Percentiles rank a stretch among this genome's conserved stretches.
Evolutionary conservation across 2,113 vertebrate genomes (phyloP).

Genomic region (Engystomops pustulosus): DNA sequence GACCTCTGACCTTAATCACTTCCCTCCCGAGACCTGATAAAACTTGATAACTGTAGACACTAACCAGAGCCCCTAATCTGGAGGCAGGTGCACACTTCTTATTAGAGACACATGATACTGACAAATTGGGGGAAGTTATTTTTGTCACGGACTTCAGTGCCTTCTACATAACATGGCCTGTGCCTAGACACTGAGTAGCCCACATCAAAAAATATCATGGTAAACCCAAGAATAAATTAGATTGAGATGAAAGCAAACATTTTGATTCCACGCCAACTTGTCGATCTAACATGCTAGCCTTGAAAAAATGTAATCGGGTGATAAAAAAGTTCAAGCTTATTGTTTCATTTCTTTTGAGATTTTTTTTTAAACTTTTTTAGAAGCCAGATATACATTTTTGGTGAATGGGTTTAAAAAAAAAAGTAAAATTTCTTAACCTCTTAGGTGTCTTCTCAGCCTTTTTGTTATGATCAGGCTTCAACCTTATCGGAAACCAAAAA

Average conservation of each 20-base stretch:
- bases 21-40: not conserved
- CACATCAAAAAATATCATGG: not conserved
- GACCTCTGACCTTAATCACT: constrained; percentile 25
- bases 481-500: not conserved
- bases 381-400: not conserved
- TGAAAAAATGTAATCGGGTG: too few relatives aligned
- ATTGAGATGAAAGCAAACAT: not conserved
- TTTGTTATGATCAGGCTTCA: not conserved
- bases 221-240: not conserved
- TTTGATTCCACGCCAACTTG: not conserved
- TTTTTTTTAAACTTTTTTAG: not conserved
- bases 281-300: not conserved
- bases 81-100: constrained; percentile 4
- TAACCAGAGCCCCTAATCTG: not conserved
- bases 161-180: not conserved
- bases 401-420: not conserved
- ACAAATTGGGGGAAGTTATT: constrained; percentile 9
- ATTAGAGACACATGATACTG: not conserved
- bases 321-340: not conserved
- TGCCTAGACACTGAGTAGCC: not conserved
- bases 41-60: not conserved
- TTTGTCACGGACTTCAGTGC: not conserved
- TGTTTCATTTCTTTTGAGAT: too few relatives aligned
- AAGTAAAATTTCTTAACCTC: not conserved
- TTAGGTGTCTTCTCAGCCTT: not conserved